Evolutionary conservation across 1,140 invertebrate genomes (phyloP).

Genomic region (Zaprionus capensis): DNA sequence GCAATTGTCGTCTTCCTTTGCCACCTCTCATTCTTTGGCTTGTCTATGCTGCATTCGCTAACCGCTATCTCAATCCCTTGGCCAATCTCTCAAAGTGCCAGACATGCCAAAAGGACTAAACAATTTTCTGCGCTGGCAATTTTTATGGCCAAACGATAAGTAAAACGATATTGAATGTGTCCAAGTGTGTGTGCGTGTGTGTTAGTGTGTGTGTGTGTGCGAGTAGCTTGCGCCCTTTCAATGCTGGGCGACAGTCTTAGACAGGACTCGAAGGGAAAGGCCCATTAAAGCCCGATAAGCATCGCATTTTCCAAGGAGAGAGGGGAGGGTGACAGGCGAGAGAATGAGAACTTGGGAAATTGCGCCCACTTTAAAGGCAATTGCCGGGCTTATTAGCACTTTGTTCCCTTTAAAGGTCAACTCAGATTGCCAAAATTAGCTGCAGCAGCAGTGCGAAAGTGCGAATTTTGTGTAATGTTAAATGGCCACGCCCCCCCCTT

Average conservation of each 20-base stretch:
- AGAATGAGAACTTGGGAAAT: not conserved
- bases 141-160: conserved; percentile 82
- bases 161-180: conserved; percentile 80
- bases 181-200: conserved; percentile 23
- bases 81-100: conserved; percentile 81
- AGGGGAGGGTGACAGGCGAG: not conserved
- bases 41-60: not conserved
- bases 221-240: conserved; percentile 34
- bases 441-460: conserved; percentile 59
- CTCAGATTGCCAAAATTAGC: conserved; percentile 59
- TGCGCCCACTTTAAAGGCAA: conserved; percentile 53
- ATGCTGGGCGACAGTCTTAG: conserved; percentile 14
- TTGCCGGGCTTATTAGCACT: conserved; percentile 66
- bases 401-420: conserved; percentile 52
- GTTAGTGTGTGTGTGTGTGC: conserved; percentile 4
- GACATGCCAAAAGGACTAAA: conserved; percentile 80
- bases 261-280: conserved; percentile 7
- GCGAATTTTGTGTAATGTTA: conserved; percentile 66
- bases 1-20: conserved; percentile 17
- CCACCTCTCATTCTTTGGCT: not conserved
- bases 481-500: conserved; percentile 44
- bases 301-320: conserved; percentile 63
- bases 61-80: conserved; percentile 39
- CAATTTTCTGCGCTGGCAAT: conserved; percentile 82
- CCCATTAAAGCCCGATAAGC: conserved; percentile 75